A percentile compares a stretch with the other conserved stretches of the same genome.
Conservation (phyloP, 2,888 invertebrate genomes). For the Anagyrus pseudococci region DNA sequence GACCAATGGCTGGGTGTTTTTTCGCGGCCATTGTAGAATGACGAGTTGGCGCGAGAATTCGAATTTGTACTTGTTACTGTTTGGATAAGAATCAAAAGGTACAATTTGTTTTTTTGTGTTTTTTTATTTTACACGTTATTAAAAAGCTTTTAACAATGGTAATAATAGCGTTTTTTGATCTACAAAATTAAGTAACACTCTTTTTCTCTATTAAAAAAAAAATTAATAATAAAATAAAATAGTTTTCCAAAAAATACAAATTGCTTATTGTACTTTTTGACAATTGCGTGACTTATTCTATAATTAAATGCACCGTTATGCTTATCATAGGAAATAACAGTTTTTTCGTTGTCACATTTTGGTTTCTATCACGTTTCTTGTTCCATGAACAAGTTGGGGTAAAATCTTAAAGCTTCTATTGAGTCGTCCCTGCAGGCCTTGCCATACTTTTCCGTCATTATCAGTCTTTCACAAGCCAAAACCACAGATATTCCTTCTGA, state of each 20-base stretch:
- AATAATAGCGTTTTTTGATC: too few species aligned
- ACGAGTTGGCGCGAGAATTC: too few species aligned
- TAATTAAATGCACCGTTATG: slow-evolving; percentile 20
- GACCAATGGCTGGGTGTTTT: too few species aligned
- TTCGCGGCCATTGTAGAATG: too few species aligned
- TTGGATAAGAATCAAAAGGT: too few species aligned
- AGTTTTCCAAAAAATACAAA: slow-evolving; percentile 25
- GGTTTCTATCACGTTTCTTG: slow-evolving; percentile 54
- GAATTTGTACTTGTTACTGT: too few species aligned
- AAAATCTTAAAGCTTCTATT: slow-evolving; percentile 93
- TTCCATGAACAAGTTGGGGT: slow-evolving; percentile 84
- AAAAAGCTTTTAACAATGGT: too few species aligned
- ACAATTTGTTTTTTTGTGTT: too few species aligned
- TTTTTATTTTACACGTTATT: too few species aligned
- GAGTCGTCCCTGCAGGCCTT: slow-evolving; percentile 93
- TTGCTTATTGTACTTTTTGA: slow-evolving; percentile 26
- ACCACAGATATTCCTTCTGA: slow-evolving; percentile 84
- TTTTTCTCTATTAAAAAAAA: slow-evolving; percentile 2
- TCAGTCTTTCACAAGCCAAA: slow-evolving; percentile 87
- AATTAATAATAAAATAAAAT: slow-evolving; percentile 5
- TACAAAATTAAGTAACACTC: slow-evolving; percentile 31
- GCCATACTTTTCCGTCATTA: slow-evolving; percentile 86
- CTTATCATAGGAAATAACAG: slow-evolving; percentile 24
- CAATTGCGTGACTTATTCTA: slow-evolving; percentile 8
- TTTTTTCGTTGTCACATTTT: slow-evolving; percentile 13